Conservation (phyloP, 2,113 vertebrate species). For the Brachyhypopomus occidentalis region DNA sequence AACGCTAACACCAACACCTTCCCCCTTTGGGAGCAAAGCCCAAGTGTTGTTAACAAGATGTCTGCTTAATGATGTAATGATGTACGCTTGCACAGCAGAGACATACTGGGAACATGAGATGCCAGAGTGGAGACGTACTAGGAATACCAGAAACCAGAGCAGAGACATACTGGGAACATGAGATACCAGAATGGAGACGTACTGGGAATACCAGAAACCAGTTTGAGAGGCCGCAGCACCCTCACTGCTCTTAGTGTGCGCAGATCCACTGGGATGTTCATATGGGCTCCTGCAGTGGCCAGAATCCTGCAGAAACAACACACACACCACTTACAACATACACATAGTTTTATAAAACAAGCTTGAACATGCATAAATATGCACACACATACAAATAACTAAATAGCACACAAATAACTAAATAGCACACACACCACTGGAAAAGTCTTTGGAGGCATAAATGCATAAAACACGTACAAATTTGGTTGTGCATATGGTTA, state of each 20-base stretch:
- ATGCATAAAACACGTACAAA: too few relatives aligned
- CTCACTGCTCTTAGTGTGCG: conserved; percentile 92
- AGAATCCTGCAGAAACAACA: conserved; percentile 81
- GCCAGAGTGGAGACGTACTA: conserved; percentile 51
- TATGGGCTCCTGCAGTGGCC: conserved; percentile 90
- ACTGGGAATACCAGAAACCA: conserved; percentile 98
- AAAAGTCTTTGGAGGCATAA: too few relatives aligned
- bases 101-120: too few relatives aligned
- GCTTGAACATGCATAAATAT: background rate
- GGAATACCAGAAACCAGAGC: conserved; percentile 93
- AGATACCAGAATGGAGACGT: conserved; percentile 59
- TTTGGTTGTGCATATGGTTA: too few relatives aligned
- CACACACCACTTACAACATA: conserved; percentile 28
- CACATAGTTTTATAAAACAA: background rate
- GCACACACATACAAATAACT: conserved; percentile 15
- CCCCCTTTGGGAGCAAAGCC: too few relatives aligned
- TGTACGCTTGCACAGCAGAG: background rate
- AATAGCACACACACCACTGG: too few relatives aligned
- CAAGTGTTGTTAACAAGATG: too few relatives aligned
- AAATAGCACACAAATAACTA: too few relatives aligned
- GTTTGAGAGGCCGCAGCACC: conserved; percentile 93
- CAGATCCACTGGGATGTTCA: conserved; percentile 97
- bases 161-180: too few relatives aligned
- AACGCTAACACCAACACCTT: too few relatives aligned
- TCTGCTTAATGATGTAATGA: background rate